Base-by-base conservation (phyloP, 2,113 vertebrate species). In the Plecotus auritus region DNA sequence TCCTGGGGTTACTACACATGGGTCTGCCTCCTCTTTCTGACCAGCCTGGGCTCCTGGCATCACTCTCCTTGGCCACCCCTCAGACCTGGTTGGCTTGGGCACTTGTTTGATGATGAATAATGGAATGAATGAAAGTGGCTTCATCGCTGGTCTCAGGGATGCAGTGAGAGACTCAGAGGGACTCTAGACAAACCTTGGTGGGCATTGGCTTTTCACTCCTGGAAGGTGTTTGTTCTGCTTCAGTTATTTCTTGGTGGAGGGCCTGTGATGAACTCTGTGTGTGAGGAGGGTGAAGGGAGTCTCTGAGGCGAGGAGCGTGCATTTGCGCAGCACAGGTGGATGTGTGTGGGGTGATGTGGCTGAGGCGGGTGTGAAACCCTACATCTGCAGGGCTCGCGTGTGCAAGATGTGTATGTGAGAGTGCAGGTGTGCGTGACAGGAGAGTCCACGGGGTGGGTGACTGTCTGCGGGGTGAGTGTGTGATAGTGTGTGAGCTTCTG, bases 311-410 rank as follows among this genome's bases (percentile, higher is more conserved):
- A 85, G 51, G 20, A 69, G 73, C 0, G 5, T 45, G 37, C 0
- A 5, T 51, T 2, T 22, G 30, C 59, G 28, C 8, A 67, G 77
- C 42, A 61, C 67, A 35, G 23, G 37, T n/a, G 28, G 76, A 14
- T n/a, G 16, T 7, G 37, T 76, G 92, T 5, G 17, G 8, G 85
- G 16, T 47, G 66, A 49, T 0, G 42, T 54, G 74, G 64, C 40
- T 17, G 86, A 28, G 18, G 32, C 1, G 9, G 37, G 40, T 30
- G 92, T 54, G 61, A 59, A 18, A 10, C 37, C 37, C 1, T 1
- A 1, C 0, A 0, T 45, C n/a, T 54, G 64, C 85, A 30, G 84
- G 61, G 56, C 40, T 30, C 18, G 11, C 0, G 0, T 9, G 66
- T 10, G 11, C n/a, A 23, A 78, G 66, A 2, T 9, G 28, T 49